phyloP scores from a whole-genome alignment of 2,888 invertebrate genomes.

The Silvanus unidentatus region DNA sequence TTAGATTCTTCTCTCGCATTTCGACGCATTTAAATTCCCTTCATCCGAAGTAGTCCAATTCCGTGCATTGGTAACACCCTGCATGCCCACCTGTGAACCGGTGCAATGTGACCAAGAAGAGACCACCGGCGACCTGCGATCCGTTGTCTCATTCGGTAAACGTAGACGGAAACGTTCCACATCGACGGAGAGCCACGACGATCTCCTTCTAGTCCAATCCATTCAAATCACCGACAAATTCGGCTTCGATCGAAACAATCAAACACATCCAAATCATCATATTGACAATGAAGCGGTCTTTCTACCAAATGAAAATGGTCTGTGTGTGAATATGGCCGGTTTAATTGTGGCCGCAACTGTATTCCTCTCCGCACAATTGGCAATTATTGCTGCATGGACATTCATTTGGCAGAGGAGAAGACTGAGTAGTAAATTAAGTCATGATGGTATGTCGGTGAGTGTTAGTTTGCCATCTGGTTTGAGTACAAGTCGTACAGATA shows the following conservation, averaged over 20 bases:
- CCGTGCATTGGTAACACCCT: constrained; percentile 90
- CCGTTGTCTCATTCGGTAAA: constrained; percentile 77
- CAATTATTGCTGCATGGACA: constrained; percentile 82
- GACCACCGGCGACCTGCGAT: constrained; percentile 74
- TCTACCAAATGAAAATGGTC: constrained; percentile 56
- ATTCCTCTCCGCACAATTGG: constrained; percentile 80
- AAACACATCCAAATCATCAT: constrained; percentile 41
- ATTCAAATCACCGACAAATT: constrained; percentile 92
- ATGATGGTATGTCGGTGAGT: constrained; percentile 56
- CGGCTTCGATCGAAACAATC: constrained; percentile 68
- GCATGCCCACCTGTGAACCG: constrained; percentile 89
- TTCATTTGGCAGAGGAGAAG: constrained; percentile 80
- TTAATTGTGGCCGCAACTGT: constrained; percentile 79
- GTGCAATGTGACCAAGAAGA: constrained; percentile 84
- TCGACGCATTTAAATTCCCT: constrained; percentile 95
- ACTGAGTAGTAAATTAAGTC: constrained; percentile 49
- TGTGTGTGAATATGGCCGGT: constrained; percentile 73
- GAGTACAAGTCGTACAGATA: constrained; percentile 57
- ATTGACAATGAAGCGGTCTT: constrained; percentile 66
- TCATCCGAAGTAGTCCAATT: constrained; percentile 93
- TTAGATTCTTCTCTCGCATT: constrained; percentile 82
- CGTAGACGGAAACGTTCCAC: constrained; percentile 61
- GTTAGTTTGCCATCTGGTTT: constrained; percentile 63
- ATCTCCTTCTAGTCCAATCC: constrained; percentile 81
- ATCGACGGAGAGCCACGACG: constrained; percentile 57